Evolutionary conservation across 2,888 invertebrate genomes (phyloP).

Genomic region (Aleiodes testaceus): DNA sequence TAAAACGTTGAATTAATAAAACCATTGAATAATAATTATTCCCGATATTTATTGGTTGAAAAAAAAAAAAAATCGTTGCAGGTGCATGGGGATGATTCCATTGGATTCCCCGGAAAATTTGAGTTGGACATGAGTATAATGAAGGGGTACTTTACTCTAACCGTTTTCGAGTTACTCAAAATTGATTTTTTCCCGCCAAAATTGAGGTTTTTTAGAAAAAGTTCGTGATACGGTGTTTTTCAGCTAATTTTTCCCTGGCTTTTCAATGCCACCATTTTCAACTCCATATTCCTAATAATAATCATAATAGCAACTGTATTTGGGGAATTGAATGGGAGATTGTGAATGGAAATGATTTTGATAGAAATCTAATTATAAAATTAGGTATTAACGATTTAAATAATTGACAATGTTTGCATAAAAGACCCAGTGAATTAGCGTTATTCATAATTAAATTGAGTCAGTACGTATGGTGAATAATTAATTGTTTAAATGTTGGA

Average conservation of each 20-base stretch:
- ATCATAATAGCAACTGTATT: not conserved
- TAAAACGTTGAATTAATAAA: conserved; percentile 4
- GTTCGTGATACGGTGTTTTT: conserved; percentile 2
- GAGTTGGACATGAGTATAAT: too few relatives aligned
- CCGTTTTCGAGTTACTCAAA: too few relatives aligned
- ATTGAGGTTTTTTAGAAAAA: not conserved
- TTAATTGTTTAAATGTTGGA: conserved; percentile 57
- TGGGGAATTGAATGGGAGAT: not conserved
- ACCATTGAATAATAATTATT: too few relatives aligned
- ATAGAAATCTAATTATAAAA: conserved; percentile 24
- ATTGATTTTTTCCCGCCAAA: not conserved
- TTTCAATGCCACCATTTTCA: not conserved
- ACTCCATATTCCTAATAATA: too few relatives aligned
- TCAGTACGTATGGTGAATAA: conserved; percentile 71
- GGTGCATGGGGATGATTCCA: too few relatives aligned
- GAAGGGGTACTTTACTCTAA: too few relatives aligned
- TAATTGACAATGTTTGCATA: conserved; percentile 47
- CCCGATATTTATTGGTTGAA: too few relatives aligned
- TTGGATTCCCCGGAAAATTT: too few relatives aligned
- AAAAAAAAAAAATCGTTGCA: too few relatives aligned
- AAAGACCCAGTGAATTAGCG: conserved; percentile 41
- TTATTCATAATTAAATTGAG: conserved; percentile 65
- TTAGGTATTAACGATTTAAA: conserved; percentile 41
- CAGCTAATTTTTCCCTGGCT: not conserved
- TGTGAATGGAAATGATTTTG: not conserved